Evolutionary conservation across 2,113 vertebrate genomes (phyloP), one percentile per base, ranked within the genome.

Genomic region (Ranitomeya imitator): DNA sequence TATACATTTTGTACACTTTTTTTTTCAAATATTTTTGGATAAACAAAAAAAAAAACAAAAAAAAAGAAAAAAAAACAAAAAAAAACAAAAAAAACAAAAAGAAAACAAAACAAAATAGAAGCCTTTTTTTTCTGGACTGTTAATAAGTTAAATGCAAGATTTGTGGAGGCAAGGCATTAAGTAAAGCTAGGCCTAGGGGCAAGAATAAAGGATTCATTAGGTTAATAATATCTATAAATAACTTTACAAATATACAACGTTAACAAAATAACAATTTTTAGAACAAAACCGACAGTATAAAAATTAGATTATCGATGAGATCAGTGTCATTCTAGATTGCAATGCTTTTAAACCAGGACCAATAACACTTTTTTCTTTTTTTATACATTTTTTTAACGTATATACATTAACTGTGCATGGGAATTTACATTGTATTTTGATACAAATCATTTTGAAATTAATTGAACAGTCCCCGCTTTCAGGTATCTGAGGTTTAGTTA

Each of bases 171-270:
- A 83, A 86, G 19, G 19, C 57, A 92, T 96, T 96, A 95, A 96
- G 95, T 96, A 96, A 96, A 61, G 14, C 95, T 92, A 86, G 93
- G 80, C 69, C 94, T 93, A 93, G 95, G 45, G 95, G 94, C 91
- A 90, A 95, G 92, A 81, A 94, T 93, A 93, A 95, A 95, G 63
- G 71, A n/a, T 52, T 52, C 95, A 93, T 93, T 96, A 95, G 96
- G 95, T 96, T 97, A 96, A 94, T 97, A 96, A 94, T 92, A 94
- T 94, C 94, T 97, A 98, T 98, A 98, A 98, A 98, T 97, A 99
- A 94, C 96, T 98, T 98, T 97, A 98, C 97, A 98, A 97, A 98
- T 97, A 97, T 97, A 97, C 97, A 98, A 45, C 69, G 94, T 96
- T 97, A 96, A 93, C 95, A 94, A 95, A 94, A 95, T 95, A 37